These are phyloP conservation scores for Jordanella pulchra DNA, from an alignment of 2,797 vertebrate genomes.

Conservation along the genomic window DNA sequence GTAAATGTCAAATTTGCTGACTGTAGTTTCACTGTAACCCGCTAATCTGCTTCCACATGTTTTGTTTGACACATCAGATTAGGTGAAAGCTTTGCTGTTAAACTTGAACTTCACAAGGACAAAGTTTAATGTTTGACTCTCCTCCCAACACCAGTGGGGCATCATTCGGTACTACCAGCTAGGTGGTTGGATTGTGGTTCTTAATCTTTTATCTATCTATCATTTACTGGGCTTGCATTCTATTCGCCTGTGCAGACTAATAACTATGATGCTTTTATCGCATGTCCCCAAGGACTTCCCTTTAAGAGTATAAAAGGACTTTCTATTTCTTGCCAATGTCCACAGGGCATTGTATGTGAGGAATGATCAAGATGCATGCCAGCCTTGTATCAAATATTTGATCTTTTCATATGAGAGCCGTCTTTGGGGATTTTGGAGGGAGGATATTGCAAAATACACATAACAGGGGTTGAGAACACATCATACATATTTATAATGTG, in stretches of 20 bases:
- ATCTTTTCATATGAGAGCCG: slow-evolving; percentile 56
- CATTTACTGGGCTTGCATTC: slow-evolving; percentile 2
- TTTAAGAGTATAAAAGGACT: slow-evolving; percentile 9
- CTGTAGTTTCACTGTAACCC: neutral
- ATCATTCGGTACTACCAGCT: neutral
- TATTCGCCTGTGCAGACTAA: slow-evolving; percentile 7
- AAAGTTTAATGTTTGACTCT: slow-evolving; percentile 5
- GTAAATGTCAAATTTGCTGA: neutral
- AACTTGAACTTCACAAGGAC: neutral
- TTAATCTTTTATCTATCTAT: slow-evolving; percentile 13
- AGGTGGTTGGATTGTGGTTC: slow-evolving; percentile 22
- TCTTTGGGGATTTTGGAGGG: slow-evolving; percentile 55
- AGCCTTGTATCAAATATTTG: slow-evolving; percentile 62
- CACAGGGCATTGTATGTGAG: slow-evolving; percentile 36
- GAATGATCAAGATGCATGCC: slow-evolving; percentile 43
- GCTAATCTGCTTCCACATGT: neutral
- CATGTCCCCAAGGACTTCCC: neutral
- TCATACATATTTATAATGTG: slow-evolving; percentile 41
- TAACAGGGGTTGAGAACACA: slow-evolving; percentile 43
- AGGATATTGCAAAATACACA: slow-evolving; percentile 61
- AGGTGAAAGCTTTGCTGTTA: slow-evolving; percentile 2
- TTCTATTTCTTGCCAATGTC: slow-evolving; percentile 16
- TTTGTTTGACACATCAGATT: neutral
- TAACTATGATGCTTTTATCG: slow-evolving; percentile 9
- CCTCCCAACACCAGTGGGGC: neutral